Conservation (phyloP, 2,888 invertebrate genomes). For the Criorhina ranunculi region DNA sequence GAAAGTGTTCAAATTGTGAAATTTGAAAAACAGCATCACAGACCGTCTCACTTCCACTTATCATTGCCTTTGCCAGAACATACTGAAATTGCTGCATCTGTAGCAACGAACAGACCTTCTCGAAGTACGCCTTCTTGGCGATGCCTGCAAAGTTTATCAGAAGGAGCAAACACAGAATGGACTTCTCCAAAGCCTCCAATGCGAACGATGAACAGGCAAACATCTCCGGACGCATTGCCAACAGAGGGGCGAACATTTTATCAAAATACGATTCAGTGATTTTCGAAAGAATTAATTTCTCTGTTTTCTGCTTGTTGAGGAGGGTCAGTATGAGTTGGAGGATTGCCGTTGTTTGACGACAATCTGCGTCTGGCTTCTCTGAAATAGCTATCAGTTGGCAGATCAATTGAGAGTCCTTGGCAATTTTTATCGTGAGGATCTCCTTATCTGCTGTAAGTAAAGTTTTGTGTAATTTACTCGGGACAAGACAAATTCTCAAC, state of each 20-base stretch:
- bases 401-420: slow-evolving; percentile 80
- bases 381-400: slow-evolving; percentile 80
- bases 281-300: slow-evolving; percentile 82
- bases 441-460: slow-evolving; percentile 75
- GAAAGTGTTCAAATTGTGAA: slow-evolving; percentile 82
- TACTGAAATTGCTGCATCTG: slow-evolving; percentile 82
- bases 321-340: slow-evolving; percentile 80
- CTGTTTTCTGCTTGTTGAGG: slow-evolving; percentile 81
- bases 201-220: slow-evolving; percentile 66
- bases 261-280: slow-evolving; percentile 83
- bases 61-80: slow-evolving; percentile 82
- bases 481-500: not conserved
- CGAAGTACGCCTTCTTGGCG: slow-evolving; percentile 83
- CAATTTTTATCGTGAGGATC: slow-evolving; percentile 78
- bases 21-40: slow-evolving; percentile 82
- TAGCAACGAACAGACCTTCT: slow-evolving; percentile 81
- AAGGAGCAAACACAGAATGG: slow-evolving; percentile 81
- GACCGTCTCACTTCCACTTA: slow-evolving; percentile 80
- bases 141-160: slow-evolving; percentile 82
- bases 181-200: slow-evolving; percentile 81
- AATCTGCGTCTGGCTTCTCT: slow-evolving; percentile 80
- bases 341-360: slow-evolving; percentile 80
- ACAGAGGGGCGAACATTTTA: slow-evolving; percentile 81
- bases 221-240: slow-evolving; percentile 79
- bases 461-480: not conserved